phyloP scores from a whole-genome alignment of 2,797 vertebrate genomes.

The Monodelphis domestica region DNA sequence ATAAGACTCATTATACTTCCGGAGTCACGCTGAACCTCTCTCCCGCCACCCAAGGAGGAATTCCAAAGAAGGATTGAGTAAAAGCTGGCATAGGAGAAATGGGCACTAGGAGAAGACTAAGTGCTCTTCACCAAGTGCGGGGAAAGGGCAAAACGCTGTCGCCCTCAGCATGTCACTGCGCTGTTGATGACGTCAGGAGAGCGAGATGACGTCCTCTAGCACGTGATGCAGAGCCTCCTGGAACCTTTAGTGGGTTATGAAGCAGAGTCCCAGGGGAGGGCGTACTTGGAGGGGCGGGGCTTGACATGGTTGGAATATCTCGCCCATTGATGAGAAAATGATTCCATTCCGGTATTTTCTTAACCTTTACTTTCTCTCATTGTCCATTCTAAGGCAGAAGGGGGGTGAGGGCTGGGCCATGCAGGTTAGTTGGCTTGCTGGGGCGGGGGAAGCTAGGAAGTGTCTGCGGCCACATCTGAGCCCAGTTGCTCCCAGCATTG shows the following conservation, averaged over 20 bases:
- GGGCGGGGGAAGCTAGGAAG: too few species aligned
- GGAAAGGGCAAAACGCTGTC: neutral
- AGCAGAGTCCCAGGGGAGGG: neutral
- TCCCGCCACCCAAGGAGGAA: neutral
- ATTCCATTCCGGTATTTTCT: neutral
- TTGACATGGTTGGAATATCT: neutral
- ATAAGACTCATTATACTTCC: neutral
- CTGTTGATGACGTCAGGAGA: neutral
- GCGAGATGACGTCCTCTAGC: neutral
- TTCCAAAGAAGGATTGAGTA: neutral
- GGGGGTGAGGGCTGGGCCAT: too few species aligned
- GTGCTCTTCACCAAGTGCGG: neutral
- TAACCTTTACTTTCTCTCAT: too few species aligned
- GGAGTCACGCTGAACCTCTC: neutral
- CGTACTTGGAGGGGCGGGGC: too few species aligned
- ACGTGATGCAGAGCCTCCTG: neutral
- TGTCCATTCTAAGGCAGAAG: too few species aligned
- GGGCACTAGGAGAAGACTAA: neutral
- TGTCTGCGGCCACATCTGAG: too few species aligned
- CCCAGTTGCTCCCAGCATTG: too few species aligned
- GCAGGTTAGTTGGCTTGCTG: too few species aligned
- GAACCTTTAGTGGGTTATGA: neutral
- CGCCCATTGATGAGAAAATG: neutral
- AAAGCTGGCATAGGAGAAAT: neutral
- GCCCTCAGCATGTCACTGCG: neutral